Conservation (phyloP, 2,113 vertebrate genomes). For the Mesocricetus auratus region DNA sequence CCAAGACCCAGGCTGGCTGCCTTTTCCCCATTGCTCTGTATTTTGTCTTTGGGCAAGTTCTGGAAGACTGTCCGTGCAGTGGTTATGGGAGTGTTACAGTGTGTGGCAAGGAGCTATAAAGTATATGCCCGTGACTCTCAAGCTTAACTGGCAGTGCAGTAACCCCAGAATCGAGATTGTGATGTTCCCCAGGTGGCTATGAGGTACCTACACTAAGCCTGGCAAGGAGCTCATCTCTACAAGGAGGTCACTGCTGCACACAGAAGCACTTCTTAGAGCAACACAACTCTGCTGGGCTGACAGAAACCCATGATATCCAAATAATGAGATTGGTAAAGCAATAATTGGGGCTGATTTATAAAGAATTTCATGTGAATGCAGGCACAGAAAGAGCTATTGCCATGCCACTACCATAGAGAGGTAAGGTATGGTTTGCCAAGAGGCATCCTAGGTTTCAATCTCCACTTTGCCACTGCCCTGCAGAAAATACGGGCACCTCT, state of each 20-base stretch:
- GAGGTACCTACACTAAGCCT: not conserved
- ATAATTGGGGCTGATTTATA: not conserved
- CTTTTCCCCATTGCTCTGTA: not conserved
- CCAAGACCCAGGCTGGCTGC: not conserved
- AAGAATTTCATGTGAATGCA: not conserved
- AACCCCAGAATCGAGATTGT: not conserved
- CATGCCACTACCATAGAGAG: rapidly evolving
- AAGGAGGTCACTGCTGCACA: not conserved
- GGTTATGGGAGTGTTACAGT: not conserved
- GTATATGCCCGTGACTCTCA: not conserved
- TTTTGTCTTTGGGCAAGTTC: not conserved
- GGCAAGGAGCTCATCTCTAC: not conserved
- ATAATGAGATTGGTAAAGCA: not conserved
- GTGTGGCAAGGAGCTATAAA: not conserved
- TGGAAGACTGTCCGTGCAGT: not conserved
- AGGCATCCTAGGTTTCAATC: not conserved
- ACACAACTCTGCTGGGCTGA: not conserved
- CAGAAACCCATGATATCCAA: not conserved
- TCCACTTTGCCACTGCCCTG: not conserved
- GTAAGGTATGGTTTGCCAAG: not conserved
- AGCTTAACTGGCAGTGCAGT: not conserved
- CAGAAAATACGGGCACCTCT: not conserved
- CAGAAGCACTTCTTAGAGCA: not conserved
- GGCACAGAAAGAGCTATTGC: not conserved
- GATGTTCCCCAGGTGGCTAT: not conserved